Evolutionary conservation across 2,797 vertebrate genomes (phyloP).

Genomic region (Emydoidea blandingii): DNA sequence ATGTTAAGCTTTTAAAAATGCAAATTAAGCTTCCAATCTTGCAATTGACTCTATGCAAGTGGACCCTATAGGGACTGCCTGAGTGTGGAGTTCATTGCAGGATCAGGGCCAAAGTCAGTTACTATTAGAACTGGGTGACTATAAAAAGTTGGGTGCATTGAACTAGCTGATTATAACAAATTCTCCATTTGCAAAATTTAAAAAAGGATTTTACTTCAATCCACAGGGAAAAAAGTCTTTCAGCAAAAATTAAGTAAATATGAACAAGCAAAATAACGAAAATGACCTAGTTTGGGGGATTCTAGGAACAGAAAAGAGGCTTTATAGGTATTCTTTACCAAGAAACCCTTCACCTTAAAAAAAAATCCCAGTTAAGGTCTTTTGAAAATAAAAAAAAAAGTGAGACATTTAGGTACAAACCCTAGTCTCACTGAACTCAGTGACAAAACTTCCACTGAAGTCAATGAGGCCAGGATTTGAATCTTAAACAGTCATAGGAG

Average conservation of each 20-base stretch:
- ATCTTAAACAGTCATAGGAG: background rate
- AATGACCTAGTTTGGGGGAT: background rate
- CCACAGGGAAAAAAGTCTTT: background rate
- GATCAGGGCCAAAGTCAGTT: background rate
- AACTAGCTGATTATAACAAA: background rate
- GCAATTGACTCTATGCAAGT: background rate
- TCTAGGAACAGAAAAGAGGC: background rate
- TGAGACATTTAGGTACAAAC: background rate
- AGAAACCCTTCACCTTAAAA: background rate
- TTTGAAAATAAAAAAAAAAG: background rate
- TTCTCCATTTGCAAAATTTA: background rate
- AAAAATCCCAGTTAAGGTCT: background rate
- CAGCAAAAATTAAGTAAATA: background rate
- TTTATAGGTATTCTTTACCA: background rate
- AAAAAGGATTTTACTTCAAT: background rate
- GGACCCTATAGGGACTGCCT: background rate
- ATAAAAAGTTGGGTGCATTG: background rate
- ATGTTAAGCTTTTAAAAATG: background rate
- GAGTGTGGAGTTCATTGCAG: background rate
- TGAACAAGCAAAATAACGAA: slow-evolving; percentile 5
- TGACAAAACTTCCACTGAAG: background rate
- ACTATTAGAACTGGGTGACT: background rate
- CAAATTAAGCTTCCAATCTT: background rate
- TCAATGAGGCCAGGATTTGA: background rate
- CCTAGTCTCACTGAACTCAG: background rate